Evolutionary conservation across 1,140 invertebrate species (phyloP).

Genomic region (Pseudachorutes palmiensis): DNA sequence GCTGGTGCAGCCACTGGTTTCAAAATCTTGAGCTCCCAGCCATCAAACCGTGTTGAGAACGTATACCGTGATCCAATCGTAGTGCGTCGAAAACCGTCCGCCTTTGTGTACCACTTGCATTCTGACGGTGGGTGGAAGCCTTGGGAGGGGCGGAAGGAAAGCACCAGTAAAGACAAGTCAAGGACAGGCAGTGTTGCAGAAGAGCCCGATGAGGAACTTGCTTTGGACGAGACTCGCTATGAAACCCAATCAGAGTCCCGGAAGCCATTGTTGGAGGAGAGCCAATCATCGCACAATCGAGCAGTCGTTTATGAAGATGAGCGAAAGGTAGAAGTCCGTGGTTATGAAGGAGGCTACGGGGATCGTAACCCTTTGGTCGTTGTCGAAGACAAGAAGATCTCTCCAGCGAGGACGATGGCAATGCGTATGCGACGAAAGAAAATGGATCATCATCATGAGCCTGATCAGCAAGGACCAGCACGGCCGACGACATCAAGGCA

Average conservation of each 20-base stretch:
- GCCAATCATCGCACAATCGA: neutral
- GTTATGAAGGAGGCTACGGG: conserved; percentile 9
- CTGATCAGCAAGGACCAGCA: neutral
- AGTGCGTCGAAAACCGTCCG: conserved; percentile 15
- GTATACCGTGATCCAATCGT: neutral
- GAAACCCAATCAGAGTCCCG: neutral
- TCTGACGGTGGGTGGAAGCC: conserved; percentile 24
- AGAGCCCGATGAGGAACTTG: neutral
- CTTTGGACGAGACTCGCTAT: conserved; percentile 1
- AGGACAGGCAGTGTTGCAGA: neutral
- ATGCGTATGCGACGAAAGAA: neutral
- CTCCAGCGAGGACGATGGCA: neutral
- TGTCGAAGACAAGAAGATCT: conserved; percentile 1
- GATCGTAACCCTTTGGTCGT: conserved; percentile 18
- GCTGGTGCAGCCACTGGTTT: conserved; percentile 24
- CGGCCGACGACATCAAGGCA: neutral
- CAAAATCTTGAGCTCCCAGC: conserved; percentile 23
- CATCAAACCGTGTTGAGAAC: conserved; percentile 15
- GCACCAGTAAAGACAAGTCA: neutral
- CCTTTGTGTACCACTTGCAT: conserved; percentile 32
- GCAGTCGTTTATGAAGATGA: neutral
- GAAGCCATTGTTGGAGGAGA: neutral
- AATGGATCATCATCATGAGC: neutral
- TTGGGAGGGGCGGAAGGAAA: conserved; percentile 5
- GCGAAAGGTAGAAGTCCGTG: neutral